Evolutionary conservation across 2,113 vertebrate genomes (phyloP), one percentile per base, ranked within the genome.

Genomic region (Clarias gariepinus): DNA sequence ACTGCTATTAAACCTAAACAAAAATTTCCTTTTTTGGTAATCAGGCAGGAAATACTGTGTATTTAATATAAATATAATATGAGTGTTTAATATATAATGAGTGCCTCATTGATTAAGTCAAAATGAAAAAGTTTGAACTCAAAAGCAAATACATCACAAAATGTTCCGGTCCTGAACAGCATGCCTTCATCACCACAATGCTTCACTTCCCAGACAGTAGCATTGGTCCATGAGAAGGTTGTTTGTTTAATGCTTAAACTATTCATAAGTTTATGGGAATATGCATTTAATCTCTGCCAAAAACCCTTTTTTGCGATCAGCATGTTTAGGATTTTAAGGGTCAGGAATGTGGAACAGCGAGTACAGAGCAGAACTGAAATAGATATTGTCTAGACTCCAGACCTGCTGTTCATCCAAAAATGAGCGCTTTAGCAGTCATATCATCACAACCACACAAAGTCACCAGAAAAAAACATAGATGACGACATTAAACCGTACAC

Each of bases 51-150:
- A 80, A 53, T 52, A 79, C 61, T 21, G n/a, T n/a, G n/a, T n/a
- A n/a, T n/a, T n/a, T n/a, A n/a, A n/a, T n/a, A n/a, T n/a, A n/a
- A n/a, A n/a, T n/a, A n/a, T n/a, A n/a, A n/a, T n/a, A n/a, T n/a
- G n/a, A n/a, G n/a, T n/a, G n/a, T n/a, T n/a, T n/a, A n/a, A n/a
- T n/a, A n/a, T n/a, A n/a, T n/a, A n/a, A n/a, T n/a, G n/a, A n/a
- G 88, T 88, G 88, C 88, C 88, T 91, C 63, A 87, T 87, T 82
- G 88, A 4, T 41, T 53, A 4, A 84, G 89, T 81, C 69, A 84
- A 91, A 91, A 91, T 92, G 52, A 60, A 88, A 82, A 58, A 87
- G 82, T 64, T 47, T 7, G 7, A 47, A 47, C 47, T 47, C 47
- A 47, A 41, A 74, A 89, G 64, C 18, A 68, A 87, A 12, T 81